A percentile compares a stretch with the other conserved stretches of the same genome.
Evolutionary conservation across 2,113 vertebrate species (phyloP).

Genomic region (Rhodinocichla rosea): DNA sequence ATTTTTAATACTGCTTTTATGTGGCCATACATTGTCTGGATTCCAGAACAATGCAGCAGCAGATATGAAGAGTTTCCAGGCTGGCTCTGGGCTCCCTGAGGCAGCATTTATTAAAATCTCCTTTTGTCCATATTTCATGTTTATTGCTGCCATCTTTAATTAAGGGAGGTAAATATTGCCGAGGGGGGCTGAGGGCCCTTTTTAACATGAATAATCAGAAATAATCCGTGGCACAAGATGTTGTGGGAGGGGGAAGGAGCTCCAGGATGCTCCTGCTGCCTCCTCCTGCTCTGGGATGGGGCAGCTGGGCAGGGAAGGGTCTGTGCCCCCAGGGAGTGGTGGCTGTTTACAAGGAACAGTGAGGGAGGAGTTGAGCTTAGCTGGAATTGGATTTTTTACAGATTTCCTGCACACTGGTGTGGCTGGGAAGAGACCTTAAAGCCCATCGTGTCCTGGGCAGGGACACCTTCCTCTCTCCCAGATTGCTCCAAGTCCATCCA

Average conservation of each 20-base stretch:
- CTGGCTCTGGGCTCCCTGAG: not conserved
- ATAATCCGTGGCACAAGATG: not conserved
- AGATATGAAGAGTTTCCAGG: not conserved
- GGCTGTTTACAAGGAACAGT: not conserved
- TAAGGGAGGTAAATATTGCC: constrained; percentile 41
- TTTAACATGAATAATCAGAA: not conserved
- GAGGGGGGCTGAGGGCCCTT: not conserved
- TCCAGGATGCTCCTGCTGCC: not conserved
- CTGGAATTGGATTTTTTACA: not conserved
- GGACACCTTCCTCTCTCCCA: not conserved
- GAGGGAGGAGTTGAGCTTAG: not conserved
- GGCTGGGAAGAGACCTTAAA: not conserved
- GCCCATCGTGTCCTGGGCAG: not conserved
- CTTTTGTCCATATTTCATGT: constrained; percentile 4
- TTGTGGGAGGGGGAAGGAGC: not conserved
- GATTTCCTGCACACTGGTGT: not conserved
- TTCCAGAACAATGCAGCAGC: not conserved
- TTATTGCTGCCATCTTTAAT: constrained; percentile 59
- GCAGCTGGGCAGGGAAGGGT: not conserved
- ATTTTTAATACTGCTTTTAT: constrained; percentile 26
- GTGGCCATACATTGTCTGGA: not conserved
- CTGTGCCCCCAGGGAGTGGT: not conserved
- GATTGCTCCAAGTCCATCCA: not conserved
- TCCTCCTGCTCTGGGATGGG: not conserved
- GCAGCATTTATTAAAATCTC: not conserved